Evolutionary conservation across 2,113 vertebrate species (phyloP).

Genomic region (Hymenochirus boettgeri): DNA sequence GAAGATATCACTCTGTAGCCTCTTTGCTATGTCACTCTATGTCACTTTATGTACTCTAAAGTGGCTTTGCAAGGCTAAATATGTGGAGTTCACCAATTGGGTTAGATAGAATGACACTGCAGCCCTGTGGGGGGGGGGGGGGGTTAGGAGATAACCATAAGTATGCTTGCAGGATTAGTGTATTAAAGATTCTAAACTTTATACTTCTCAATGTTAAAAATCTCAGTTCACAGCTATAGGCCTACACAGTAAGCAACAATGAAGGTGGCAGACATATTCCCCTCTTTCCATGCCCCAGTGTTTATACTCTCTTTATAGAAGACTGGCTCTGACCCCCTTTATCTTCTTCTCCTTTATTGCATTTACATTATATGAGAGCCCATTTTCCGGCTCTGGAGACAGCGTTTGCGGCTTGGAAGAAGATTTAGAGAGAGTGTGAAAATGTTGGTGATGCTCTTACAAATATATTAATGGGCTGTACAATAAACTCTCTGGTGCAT

Average conservation of each 20-base stretch:
- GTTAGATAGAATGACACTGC: slow-evolving; percentile 21
- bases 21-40: too few relatives aligned
- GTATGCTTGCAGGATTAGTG: slow-evolving; percentile 62
- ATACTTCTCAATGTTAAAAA: slow-evolving; percentile 79
- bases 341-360: slow-evolving; percentile 48
- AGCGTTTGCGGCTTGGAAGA: slow-evolving; percentile 43
- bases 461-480: too few relatives aligned
- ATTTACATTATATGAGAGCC: not conserved
- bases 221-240: slow-evolving; percentile 86
- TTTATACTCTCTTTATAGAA: slow-evolving; percentile 54
- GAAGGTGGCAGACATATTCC: slow-evolving; percentile 50
- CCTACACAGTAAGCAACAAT: slow-evolving; percentile 93
- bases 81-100: slow-evolving; percentile 48
- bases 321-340: slow-evolving; percentile 50
- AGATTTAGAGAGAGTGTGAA: slow-evolving; percentile 47
- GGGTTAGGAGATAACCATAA: slow-evolving; percentile 45
- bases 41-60: slow-evolving; percentile 49
- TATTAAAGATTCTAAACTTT: slow-evolving; percentile 63
- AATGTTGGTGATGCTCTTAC: too few relatives aligned
- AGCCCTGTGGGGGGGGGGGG: too few relatives aligned
- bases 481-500: too few relatives aligned
- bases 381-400: slow-evolving; percentile 44
- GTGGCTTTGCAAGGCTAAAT: slow-evolving; percentile 48
- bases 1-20: too few relatives aligned
- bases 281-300: slow-evolving; percentile 60